phyloP scores from a whole-genome alignment of 1,140 invertebrate genomes.

The Neodiprion virginianus region DNA sequence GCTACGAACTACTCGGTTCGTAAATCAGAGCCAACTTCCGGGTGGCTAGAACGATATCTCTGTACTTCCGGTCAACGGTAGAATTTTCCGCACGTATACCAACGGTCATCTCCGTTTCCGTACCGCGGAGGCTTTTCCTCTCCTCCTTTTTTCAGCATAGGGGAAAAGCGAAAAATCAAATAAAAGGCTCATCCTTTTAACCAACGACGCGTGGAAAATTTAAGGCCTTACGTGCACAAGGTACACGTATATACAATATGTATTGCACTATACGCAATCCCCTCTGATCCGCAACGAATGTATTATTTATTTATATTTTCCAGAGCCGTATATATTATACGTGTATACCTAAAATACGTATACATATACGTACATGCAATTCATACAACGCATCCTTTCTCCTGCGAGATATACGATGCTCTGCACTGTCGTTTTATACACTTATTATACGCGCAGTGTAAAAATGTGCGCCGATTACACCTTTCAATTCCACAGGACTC shows the following conservation, averaged over 20 bases:
- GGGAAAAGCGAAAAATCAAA: conserved; percentile 1
- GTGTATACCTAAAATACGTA: too few species aligned
- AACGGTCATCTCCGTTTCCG: conserved; percentile 6
- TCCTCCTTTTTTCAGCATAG: neutral
- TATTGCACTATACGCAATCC: too few species aligned
- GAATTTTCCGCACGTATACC: neutral
- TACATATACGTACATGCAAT: neutral
- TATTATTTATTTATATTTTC: neutral
- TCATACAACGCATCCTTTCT: neutral
- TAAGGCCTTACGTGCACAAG: neutral
- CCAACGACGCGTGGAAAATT: conserved; percentile 17
- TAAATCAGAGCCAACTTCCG: conserved; percentile 2
- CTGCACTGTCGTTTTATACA: neutral
- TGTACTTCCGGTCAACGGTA: conserved; percentile 1
- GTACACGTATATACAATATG: too few species aligned
- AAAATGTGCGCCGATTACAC: neutral
- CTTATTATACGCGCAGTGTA: neutral
- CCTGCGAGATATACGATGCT: neutral
- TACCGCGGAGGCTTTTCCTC: neutral
- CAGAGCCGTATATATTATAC: neutral
- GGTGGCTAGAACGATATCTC: conserved; percentile 3
- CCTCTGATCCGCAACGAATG: too few species aligned
- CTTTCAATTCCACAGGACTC: neutral
- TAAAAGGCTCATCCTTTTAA: conserved; percentile 5
- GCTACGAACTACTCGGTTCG: neutral